Percentiles rank a stretch among this genome's conserved stretches.
Conservation (phyloP, 2,888 invertebrate genomes). For the Lamellibrachia satsuma region DNA sequence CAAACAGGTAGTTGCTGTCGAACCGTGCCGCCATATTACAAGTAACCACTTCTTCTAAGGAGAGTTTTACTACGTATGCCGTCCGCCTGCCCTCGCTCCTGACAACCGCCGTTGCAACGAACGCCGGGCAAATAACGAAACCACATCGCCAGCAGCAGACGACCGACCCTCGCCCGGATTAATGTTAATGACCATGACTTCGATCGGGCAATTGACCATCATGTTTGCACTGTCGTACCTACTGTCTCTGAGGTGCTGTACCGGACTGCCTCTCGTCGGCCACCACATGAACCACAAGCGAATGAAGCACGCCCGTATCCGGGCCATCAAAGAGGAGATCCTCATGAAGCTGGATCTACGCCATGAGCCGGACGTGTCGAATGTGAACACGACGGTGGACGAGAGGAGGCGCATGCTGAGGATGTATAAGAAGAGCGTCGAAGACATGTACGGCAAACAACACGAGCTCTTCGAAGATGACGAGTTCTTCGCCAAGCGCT, state of each 20-base stretch:
- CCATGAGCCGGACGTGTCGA: conserved; percentile 66
- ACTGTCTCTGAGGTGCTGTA: background rate
- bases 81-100: background rate
- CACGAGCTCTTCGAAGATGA: conserved; percentile 36
- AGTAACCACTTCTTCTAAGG: background rate
- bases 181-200: conserved; percentile 3
- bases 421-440: conserved; percentile 39
- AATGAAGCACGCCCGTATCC: conserved; percentile 28
- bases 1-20: background rate
- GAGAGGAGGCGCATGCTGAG: conserved; percentile 36
- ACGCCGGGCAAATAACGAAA: background rate
- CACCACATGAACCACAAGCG: conserved; percentile 1
- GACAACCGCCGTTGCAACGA: background rate
- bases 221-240: background rate
- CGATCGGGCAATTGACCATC: background rate
- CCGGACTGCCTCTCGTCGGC: background rate
- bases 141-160: background rate
- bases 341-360: conserved; percentile 71
- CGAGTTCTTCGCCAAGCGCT: conserved; percentile 38
- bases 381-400: conserved; percentile 37
- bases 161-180: background rate
- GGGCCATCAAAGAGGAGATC: conserved; percentile 38
- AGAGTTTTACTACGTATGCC: background rate
- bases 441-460: conserved; percentile 31
- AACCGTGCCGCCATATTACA: background rate